Base-by-base conservation (phyloP, 1,140 invertebrate species). In the Heliconius eleuchia region DNA sequence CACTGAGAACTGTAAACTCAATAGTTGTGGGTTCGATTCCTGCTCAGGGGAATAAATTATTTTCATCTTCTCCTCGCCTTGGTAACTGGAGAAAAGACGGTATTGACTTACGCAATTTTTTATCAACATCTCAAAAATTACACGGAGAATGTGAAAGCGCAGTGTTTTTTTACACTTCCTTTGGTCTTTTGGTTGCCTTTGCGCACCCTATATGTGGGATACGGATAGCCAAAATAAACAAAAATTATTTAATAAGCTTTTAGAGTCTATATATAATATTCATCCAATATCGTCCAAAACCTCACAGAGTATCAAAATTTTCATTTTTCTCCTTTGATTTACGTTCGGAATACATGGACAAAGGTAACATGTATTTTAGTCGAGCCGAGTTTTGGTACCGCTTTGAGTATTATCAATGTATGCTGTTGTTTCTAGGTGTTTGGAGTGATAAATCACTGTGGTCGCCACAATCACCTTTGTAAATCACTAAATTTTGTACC, bases 381-480 rank as follows among this genome's bases (percentile, higher is more conserved):
- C 57, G 23, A 23, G 39, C 60, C 57, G 23, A 23, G 34, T 75
- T 75, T 60, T 23, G 30, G 46, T 76, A 70, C 46, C 42, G 57
- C 74, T 76, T 76, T 76, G 74, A 76, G 9, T 60, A 42, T 72
- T 42, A 72, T 57, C 74, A 60, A 42, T 70, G 74, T 57, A 66
- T 66, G 50, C 19, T 18, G 23, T 52, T 74, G 73, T 57, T n/a
- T 66, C 23, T 66, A 66, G 60, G 23, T 66, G n/a, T 66, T 66
- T 66, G 27, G 27, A 27, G 60, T 66, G 55, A 76, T 76, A 76
- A 76, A 76, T 76, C 74, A 76, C 55, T 76, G 37, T 76, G 74
- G 11, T 37, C 57, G 57, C 50, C 74, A 66, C 57, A 76, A 60
- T 66, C 74, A 30, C 74, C 74, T 76, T 76, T 76, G 74, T 76